These are phyloP conservation scores for Polyodon spathula DNA, from an alignment of 2,113 vertebrate genomes.

Conservation along the genomic window DNA sequence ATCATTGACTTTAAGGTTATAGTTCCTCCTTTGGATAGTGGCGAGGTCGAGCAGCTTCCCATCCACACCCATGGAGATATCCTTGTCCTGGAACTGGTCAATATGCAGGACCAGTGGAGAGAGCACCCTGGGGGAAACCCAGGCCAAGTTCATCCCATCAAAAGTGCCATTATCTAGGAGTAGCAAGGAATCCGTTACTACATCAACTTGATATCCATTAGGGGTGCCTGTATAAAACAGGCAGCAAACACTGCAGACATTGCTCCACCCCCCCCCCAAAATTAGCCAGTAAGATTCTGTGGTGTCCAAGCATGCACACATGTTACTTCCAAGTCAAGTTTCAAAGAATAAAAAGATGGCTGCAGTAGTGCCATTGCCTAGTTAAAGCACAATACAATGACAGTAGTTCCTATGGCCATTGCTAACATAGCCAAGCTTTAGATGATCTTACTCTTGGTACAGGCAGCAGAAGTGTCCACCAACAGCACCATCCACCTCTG, in stretches of 20 bases:
- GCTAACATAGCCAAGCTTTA: not conserved
- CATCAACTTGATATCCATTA: not conserved
- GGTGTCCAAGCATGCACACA: not conserved
- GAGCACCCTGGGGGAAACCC: slow-evolving; percentile 20
- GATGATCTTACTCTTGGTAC: slow-evolving; percentile 16
- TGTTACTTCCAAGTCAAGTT: not conserved
- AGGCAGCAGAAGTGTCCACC: slow-evolving; percentile 27
- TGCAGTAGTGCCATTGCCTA: not conserved
- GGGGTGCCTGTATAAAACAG: too few relatives aligned
- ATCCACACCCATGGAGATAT: slow-evolving; percentile 21
- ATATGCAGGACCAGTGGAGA: slow-evolving; percentile 24
- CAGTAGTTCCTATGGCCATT: not conserved
- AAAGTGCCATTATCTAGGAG: slow-evolving; percentile 23
- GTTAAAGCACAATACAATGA: not conserved
- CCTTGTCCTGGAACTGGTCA: slow-evolving; percentile 16
- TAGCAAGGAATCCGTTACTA: not conserved
- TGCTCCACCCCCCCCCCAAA: too few relatives aligned
- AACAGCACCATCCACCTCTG: slow-evolving; percentile 18
- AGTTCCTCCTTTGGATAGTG: slow-evolving; percentile 17
- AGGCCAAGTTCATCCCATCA: slow-evolving; percentile 29
- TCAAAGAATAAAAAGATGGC: not conserved
- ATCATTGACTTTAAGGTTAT: slow-evolving; percentile 18
- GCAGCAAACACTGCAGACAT: too few relatives aligned
- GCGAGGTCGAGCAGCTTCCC: slow-evolving; percentile 17
- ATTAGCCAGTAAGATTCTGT: not conserved